Evolutionary conservation across 1,140 invertebrate genomes (phyloP).

Genomic region (Geopemphigus sp.): DNA sequence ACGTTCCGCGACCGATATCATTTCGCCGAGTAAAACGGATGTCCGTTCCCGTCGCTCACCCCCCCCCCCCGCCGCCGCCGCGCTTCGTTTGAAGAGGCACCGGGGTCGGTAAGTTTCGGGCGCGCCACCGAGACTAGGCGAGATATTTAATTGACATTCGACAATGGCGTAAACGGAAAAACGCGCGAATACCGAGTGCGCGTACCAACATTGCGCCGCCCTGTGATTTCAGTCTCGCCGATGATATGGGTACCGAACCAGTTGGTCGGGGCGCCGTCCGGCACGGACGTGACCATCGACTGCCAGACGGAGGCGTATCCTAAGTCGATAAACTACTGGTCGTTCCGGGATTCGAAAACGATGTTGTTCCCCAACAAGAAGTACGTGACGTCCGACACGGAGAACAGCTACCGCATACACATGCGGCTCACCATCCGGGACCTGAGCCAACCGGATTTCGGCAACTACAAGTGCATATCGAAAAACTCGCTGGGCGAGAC

Average conservation of each 20-base stretch:
- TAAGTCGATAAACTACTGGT: constrained; percentile 86
- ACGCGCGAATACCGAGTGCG: too few relatives aligned
- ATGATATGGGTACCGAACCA: constrained; percentile 92
- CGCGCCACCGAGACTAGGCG: too few relatives aligned
- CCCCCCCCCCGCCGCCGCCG: too few relatives aligned
- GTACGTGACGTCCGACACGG: constrained; percentile 72
- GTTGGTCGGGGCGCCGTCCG: constrained; percentile 81
- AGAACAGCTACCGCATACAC: constrained; percentile 79
- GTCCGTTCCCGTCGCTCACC: too few relatives aligned
- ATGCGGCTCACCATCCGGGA: constrained; percentile 82
- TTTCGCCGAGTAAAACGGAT: too few relatives aligned
- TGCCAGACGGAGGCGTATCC: constrained; percentile 91
- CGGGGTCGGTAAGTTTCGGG: too few relatives aligned
- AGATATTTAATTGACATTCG: too few relatives aligned
- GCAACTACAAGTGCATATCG: constrained; percentile 82
- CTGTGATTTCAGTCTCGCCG: constrained; percentile 69
- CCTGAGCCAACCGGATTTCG: constrained; percentile 73
- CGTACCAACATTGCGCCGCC: too few relatives aligned
- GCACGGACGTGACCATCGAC: constrained; percentile 87
- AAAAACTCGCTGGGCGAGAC: constrained; percentile 91
- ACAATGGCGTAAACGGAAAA: too few relatives aligned
- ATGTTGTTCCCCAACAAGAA: constrained; percentile 58
- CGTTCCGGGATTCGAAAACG: constrained; percentile 41
- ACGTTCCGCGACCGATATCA: too few relatives aligned
- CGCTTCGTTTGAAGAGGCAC: too few relatives aligned